Conservation (phyloP, 2,797 vertebrate species). For the Brotula barbata region DNA sequence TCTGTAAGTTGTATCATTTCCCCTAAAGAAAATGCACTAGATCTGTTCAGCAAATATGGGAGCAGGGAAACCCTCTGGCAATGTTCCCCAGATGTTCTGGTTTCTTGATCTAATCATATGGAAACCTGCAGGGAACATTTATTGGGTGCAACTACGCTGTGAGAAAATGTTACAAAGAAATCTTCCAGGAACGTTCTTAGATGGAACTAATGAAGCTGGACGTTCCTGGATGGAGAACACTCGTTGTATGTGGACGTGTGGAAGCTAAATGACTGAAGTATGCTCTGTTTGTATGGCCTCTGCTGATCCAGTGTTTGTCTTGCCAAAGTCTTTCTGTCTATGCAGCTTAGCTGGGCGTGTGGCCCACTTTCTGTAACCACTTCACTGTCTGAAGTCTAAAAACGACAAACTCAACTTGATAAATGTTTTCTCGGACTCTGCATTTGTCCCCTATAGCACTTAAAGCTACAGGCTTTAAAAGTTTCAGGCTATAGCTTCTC, state of each 20-base stretch:
- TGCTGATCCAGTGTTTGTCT: constrained; percentile 36
- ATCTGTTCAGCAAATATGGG: not conserved
- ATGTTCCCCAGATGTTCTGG: not conserved
- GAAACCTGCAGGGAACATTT: not conserved
- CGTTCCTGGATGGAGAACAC: not conserved
- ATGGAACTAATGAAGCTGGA: not conserved
- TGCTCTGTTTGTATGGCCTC: not conserved
- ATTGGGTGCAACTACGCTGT: no score
- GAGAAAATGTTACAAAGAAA: no score
- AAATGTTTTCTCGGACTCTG: constrained; percentile 28
- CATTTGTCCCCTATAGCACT: constrained; percentile 27
- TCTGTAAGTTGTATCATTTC: not conserved
- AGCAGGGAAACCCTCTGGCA: not conserved
- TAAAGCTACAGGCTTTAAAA: constrained; percentile 18
- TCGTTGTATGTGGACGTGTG: no score
- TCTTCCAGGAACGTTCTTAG: no score
- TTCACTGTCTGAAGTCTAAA: constrained; percentile 28
- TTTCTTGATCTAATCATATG: no score
- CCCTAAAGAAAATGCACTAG: not conserved
- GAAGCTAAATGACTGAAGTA: no score
- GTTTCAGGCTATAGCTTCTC: constrained; percentile 16
- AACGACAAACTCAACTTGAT: constrained; percentile 17
- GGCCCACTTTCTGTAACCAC: constrained; percentile 20
- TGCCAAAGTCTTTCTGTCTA: constrained; percentile 54
- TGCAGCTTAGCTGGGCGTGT: constrained; percentile 39